Base-by-base conservation (phyloP, 1,140 invertebrate species). In the Danaus melanippus region DNA sequence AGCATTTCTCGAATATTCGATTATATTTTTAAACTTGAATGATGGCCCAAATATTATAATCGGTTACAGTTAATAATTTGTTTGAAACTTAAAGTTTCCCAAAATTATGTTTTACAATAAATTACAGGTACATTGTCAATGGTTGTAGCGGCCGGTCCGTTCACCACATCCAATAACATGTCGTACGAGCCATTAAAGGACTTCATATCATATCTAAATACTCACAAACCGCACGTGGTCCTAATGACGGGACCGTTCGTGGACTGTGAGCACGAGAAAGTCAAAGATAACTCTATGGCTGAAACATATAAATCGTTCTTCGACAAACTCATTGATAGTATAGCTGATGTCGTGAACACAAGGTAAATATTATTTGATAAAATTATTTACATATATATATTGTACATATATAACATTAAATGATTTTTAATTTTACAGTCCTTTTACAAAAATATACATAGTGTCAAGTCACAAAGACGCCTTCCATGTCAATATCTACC, bases 181-280 rank as follows among this genome's bases (percentile, higher is more conserved):
- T 76, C 89, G 1, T 97, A 93, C 79, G 92, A 97, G 66, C 95
- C 96, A 0, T 83, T 97, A 9, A 90, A 91, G 60, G 94, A 96
- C 71, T 84, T 97, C 1, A 83, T 96, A 12, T 84, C 90, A 12
- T 90, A 92, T 63, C 88, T 96, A 0, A 81, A 86, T 12, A 82
- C 91, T 10, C 88, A 93, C 46, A 89, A 91, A 67, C 96, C 96
- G 2, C 91, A 97, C 75, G 81, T 97, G 6, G 88, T 95, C 39
- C 89, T 98, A 62, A 83, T 97, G 48, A 88, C 93, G 7, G 96
- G 96, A 0, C 96, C 96, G 6, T 95, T 97, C 68, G 67, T 97
- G 40, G 95, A 97, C 69, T 81, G 85, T 8, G 90, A 88, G 51
- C 91, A 95, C 78, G 77, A 88, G 1, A 83, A 89, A 21, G 79